A percentile compares a stretch with the other conserved stretches of the same genome.
Evolutionary conservation across 1,140 invertebrate genomes (phyloP).

Genomic region (Diprion similis): DNA sequence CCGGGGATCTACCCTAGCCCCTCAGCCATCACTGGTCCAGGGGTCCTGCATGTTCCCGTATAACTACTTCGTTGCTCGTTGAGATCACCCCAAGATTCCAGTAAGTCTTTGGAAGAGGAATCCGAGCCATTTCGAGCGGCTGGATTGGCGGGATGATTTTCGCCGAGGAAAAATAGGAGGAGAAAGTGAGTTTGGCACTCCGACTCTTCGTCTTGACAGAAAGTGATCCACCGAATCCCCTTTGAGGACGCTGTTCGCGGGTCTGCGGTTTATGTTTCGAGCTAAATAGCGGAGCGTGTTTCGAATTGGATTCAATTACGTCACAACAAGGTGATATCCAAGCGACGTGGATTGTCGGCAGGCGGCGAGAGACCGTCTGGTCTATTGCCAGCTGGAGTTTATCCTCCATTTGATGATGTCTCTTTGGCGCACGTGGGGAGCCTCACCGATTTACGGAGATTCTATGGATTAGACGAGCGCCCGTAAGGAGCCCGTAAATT

Average conservation of each 20-base stretch:
- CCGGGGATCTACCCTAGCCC: slow-evolving; percentile 55
- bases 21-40: neutral
- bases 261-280: too few relatives aligned
- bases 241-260: too few relatives aligned
- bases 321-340: neutral
- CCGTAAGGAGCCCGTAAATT: slow-evolving; percentile 44
- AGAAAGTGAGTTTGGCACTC: too few relatives aligned
- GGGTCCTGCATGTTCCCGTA: neutral
- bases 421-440: neutral
- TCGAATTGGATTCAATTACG: neutral
- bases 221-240: too few relatives aligned
- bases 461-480: slow-evolving; percentile 32
- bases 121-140: too few relatives aligned
- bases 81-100: too few relatives aligned
- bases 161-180: too few relatives aligned
- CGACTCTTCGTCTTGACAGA: too few relatives aligned
- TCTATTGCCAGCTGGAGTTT: neutral
- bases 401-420: neutral
- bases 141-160: too few relatives aligned
- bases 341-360: neutral
- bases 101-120: too few relatives aligned
- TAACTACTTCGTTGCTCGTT: too few relatives aligned
- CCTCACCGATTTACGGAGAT: neutral
- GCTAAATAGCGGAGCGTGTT: neutral
- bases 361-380: neutral